phyloP scores from a whole-genome alignment of 2,797 vertebrate genomes.

The Sebastes hubbsi region DNA sequence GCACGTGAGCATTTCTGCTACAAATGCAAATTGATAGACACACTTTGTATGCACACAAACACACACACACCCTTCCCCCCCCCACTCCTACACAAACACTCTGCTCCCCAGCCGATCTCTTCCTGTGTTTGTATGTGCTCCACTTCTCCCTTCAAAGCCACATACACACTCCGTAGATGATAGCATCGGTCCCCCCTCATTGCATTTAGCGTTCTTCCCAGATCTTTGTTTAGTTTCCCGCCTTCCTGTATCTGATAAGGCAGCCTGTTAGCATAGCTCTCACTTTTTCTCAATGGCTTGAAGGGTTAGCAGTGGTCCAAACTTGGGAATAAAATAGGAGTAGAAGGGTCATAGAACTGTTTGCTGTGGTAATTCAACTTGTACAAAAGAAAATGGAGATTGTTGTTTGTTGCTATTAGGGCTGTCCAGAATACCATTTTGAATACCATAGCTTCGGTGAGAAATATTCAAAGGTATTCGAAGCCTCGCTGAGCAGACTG shows the following conservation, averaged over 20 bases:
- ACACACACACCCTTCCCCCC: slow-evolving; percentile 5
- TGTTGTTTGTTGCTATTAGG: accelerated
- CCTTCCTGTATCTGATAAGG: slow-evolving; percentile 60
- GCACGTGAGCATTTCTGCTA: slow-evolving; percentile 16
- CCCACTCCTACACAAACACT: slow-evolving; percentile 36
- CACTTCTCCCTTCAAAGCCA: slow-evolving; percentile 39
- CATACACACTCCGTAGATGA: slow-evolving; percentile 36
- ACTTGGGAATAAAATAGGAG: too few relatives aligned
- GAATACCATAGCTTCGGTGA: too few relatives aligned
- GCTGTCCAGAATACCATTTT: too few relatives aligned
- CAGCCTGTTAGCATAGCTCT: slow-evolving; percentile 41
- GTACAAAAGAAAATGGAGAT: accelerated
- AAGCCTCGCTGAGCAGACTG: too few relatives aligned
- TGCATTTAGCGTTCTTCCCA: slow-evolving; percentile 53
- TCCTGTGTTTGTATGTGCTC: slow-evolving; percentile 46
- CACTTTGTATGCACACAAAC: slow-evolving; percentile 34
- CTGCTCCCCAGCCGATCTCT: slow-evolving; percentile 30
- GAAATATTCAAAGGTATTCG: too few relatives aligned
- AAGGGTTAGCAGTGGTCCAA: neutral
- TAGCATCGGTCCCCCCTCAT: slow-evolving; percentile 48
- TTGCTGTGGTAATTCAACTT: too few relatives aligned
- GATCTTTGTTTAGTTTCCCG: slow-evolving; percentile 64
- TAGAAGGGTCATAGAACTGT: too few relatives aligned
- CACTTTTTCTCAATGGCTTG: slow-evolving; percentile 7
- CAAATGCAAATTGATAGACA: slow-evolving; percentile 48